Conservation (phyloP, 1,140 invertebrate species). For the Geopemphigus sp. region DNA sequence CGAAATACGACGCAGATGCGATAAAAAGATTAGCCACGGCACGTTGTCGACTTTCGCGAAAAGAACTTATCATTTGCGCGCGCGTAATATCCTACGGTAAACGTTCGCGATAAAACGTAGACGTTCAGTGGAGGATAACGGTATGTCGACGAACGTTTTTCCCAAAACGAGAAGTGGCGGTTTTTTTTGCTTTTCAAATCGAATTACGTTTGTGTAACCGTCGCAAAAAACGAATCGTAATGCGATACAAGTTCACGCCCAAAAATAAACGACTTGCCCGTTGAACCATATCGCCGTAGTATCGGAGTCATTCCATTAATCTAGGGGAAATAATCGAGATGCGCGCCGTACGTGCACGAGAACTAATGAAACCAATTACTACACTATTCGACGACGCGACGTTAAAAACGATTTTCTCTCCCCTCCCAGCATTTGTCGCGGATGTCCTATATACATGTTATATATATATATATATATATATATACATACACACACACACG, state of each 20-base stretch:
- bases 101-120: not conserved
- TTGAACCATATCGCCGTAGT: not conserved
- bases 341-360: conserved; percentile 13
- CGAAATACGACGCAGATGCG: not conserved
- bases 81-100: not conserved
- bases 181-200: not conserved
- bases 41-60: not conserved
- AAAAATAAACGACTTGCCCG: not conserved
- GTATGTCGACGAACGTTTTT: not conserved
- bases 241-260: not conserved
- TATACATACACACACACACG: too few relatives aligned
- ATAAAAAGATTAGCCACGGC: not conserved
- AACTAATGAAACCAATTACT: conserved; percentile 29
- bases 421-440: conserved; percentile 3
- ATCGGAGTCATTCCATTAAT: not conserved
- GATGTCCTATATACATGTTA: not conserved
- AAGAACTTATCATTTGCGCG: not conserved
- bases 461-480: not conserved
- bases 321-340: conserved; percentile 16
- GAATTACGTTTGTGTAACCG: not conserved
- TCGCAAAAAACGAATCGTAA: not conserved
- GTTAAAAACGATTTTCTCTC: conserved; percentile 12
- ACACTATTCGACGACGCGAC: not conserved
- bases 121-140: too few relatives aligned
- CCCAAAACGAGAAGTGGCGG: not conserved